These are phyloP conservation scores for Nipponacmea schrenckii DNA, from an alignment of 2,888 invertebrate species.

Conservation along the genomic window DNA sequence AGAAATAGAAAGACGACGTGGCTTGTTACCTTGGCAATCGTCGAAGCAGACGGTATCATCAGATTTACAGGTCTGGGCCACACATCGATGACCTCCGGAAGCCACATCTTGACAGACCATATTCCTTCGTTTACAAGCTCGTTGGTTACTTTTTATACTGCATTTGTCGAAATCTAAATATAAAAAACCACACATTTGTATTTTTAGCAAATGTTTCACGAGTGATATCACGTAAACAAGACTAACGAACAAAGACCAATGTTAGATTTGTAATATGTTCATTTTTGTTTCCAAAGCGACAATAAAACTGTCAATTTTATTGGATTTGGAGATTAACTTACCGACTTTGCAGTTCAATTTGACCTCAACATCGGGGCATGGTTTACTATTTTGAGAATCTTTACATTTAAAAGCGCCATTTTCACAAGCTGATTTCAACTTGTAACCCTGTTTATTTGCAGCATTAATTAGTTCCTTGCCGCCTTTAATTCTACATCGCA, in stretches of 20 bases:
- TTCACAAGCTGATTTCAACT: not conserved
- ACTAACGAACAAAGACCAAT: no score
- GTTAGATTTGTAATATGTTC: no score
- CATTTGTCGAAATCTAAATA: not conserved
- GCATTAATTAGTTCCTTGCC: not conserved
- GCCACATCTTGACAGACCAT: not conserved
- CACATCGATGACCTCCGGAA: not conserved
- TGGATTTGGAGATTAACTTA: not conserved
- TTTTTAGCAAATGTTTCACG: no score
- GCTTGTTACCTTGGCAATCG: not conserved
- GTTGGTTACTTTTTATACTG: not conserved
- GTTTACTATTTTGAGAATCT: not conserved
- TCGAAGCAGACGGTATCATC: not conserved
- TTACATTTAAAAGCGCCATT: not conserved
- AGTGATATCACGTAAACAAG: no score
- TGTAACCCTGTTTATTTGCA: not conserved
- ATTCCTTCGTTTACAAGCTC: not conserved
- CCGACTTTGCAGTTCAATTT: not conserved
- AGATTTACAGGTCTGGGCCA: not conserved
- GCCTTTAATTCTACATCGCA: not conserved
- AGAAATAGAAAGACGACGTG: no score
- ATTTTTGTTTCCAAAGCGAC: no score
- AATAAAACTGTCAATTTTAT: no score
- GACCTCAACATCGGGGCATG: not conserved
- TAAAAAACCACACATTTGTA: not conserved